Percentiles rank a stretch among this genome's conserved stretches.
Evolutionary conservation across 2,888 invertebrate genomes (phyloP).

Genomic region (Colostygia pectinataria): DNA sequence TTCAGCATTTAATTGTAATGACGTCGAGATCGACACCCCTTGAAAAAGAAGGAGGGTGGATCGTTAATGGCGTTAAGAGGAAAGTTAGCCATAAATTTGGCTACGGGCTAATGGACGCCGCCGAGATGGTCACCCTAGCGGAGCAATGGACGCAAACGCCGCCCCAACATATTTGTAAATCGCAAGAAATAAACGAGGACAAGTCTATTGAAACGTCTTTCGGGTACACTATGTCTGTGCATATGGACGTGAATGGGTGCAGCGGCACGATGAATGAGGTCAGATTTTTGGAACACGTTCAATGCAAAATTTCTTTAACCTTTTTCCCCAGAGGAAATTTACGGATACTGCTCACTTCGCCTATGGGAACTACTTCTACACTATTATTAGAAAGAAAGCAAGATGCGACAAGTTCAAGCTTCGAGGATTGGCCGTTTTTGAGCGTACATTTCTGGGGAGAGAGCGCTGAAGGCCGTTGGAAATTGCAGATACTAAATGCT

Average conservation of each 20-base stretch:
- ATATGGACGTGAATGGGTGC: slow-evolving; percentile 96
- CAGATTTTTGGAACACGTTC: slow-evolving; percentile 97
- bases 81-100: slow-evolving; percentile 99
- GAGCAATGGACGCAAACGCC: slow-evolving; percentile 97
- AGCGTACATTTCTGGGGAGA: slow-evolving; percentile 99
- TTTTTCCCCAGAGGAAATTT: slow-evolving; percentile 97
- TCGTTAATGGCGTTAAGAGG: slow-evolving; percentile 95
- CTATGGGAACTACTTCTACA: slow-evolving; percentile 96
- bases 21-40: slow-evolving; percentile 94
- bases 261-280: slow-evolving; percentile 93
- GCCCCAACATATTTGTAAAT: slow-evolving; percentile 97
- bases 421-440: slow-evolving; percentile 99
- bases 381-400: slow-evolving; percentile 96
- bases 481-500: slow-evolving; percentile 88
- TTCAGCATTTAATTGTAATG: slow-evolving; percentile 97
- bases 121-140: slow-evolving; percentile 94
- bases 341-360: slow-evolving; percentile 93
- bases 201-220: slow-evolving; percentile 89
- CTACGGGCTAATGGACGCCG: slow-evolving; percentile 99
- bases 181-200: slow-evolving; percentile 93
- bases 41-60: slow-evolving; percentile 96
- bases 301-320: slow-evolving; percentile 95
- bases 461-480: slow-evolving; percentile 94
- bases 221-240: slow-evolving; percentile 89
- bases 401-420: slow-evolving; percentile 95